phyloP scores from a whole-genome alignment of 2,888 invertebrate species.

The Aleiodes testaceus region DNA sequence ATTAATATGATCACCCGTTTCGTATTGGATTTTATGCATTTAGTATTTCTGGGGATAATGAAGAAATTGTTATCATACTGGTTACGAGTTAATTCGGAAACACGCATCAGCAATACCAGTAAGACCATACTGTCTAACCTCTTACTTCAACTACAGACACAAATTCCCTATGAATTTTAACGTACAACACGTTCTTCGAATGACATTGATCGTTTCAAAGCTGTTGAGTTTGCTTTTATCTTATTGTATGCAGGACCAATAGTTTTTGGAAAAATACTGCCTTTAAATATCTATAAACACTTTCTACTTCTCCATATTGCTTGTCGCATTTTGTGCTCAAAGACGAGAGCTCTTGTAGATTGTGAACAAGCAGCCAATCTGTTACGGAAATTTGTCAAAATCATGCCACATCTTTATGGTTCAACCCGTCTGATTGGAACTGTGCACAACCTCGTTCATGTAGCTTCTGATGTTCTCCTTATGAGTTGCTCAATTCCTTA shows the following conservation, averaged over 20 bases:
- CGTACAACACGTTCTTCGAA: background rate
- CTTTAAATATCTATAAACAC: background rate
- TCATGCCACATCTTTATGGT: conserved; percentile 1
- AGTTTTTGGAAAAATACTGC: conserved; percentile 14
- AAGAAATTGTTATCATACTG: background rate
- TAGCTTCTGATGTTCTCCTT: conserved; percentile 32
- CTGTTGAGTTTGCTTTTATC: conserved; percentile 13
- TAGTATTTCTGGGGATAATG: background rate
- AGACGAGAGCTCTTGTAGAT: background rate
- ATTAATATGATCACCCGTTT: background rate
- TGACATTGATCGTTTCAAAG: background rate
- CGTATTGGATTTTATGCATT: background rate
- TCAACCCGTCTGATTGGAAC: conserved; percentile 4
- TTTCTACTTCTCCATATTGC: conserved; percentile 16
- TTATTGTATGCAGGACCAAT: conserved; percentile 24
- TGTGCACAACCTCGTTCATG: conserved; percentile 7
- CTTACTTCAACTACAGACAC: background rate
- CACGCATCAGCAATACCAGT: background rate
- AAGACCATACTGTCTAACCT: background rate
- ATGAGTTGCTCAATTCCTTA: conserved; percentile 25
- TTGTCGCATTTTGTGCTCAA: conserved; percentile 16
- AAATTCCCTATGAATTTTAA: conserved; percentile 2
- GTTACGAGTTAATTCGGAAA: background rate
- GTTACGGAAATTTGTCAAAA: conserved; percentile 6
- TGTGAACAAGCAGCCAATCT: background rate